Evolutionary conservation across 2,113 vertebrate species (phyloP).

Genomic region (Pristiophorus japonicus): DNA sequence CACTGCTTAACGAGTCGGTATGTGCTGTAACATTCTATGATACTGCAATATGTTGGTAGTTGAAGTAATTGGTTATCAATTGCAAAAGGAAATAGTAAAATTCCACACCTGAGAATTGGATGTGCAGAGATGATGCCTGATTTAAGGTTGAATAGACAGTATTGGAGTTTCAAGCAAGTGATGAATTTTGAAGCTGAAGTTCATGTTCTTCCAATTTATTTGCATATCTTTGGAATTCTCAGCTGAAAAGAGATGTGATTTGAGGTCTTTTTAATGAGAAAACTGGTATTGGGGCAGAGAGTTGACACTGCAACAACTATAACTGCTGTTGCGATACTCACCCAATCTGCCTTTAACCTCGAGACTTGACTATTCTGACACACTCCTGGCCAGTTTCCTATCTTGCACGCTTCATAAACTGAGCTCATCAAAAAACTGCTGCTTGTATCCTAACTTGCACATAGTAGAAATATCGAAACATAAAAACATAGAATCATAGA

Average conservation of each 20-base stretch:
- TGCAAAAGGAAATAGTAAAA: not conserved
- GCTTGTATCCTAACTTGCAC: no score
- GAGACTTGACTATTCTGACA: no score
- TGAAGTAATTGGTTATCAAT: not conserved
- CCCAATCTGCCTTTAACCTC: not conserved
- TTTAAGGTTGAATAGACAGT: not conserved
- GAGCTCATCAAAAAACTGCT: no score
- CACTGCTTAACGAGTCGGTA: not conserved
- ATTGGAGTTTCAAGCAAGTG: not conserved
- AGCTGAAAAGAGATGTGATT: not conserved
- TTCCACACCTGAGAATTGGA: not conserved
- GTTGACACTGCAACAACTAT: not conserved
- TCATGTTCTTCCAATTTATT: not conserved
- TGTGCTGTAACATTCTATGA: not conserved
- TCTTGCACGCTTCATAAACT: no score
- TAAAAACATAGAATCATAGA: no score
- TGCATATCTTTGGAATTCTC: not conserved
- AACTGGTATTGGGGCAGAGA: not conserved
- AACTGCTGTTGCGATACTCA: not conserved
- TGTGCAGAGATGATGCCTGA: not conserved
- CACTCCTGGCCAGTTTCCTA: no score
- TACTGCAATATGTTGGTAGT: not conserved
- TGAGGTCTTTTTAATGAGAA: not conserved
- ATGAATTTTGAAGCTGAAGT: not conserved
- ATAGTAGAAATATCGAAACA: no score